Conservation (phyloP, 1,140 invertebrate species). For the Saxidomus purpurata region DNA sequence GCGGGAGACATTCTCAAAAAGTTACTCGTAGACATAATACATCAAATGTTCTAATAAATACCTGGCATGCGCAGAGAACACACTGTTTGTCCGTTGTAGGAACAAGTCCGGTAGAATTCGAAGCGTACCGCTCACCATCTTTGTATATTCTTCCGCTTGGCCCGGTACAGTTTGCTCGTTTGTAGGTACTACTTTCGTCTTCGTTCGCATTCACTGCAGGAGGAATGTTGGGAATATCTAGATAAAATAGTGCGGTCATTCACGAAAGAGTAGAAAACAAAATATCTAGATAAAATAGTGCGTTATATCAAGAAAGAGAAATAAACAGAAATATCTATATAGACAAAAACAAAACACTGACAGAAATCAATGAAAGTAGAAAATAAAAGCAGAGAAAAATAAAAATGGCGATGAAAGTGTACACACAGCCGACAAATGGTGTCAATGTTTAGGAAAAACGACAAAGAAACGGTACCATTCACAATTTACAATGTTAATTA, state of each 20-base stretch:
- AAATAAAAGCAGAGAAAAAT: too few relatives aligned
- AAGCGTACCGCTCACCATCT: conserved; percentile 75
- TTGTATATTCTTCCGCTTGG: conserved; percentile 68
- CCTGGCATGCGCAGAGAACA: conserved; percentile 77
- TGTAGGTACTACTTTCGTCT: conserved; percentile 49
- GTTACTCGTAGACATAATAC: too few relatives aligned
- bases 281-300: conserved; percentile 25
- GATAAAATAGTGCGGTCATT: conserved; percentile 70
- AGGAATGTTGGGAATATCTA: conserved; percentile 82
- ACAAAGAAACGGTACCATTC: too few relatives aligned
- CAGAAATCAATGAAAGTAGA: too few relatives aligned
- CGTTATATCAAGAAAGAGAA: neutral
- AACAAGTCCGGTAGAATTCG: conserved; percentile 74
- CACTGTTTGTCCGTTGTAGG: conserved; percentile 74
- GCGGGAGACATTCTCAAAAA: too few relatives aligned
- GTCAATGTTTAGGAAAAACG: too few relatives aligned
- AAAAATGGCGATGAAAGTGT: too few relatives aligned
- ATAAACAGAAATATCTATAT: neutral
- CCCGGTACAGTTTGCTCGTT: conserved; percentile 67
- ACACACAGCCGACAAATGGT: too few relatives aligned
- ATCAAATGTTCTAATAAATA: too few relatives aligned
- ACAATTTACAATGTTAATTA: too few relatives aligned
- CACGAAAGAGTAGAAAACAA: conserved; percentile 54
- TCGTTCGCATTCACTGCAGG: conserved; percentile 77
- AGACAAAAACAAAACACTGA: neutral